These are phyloP conservation scores for Acrocephalus arundinaceus DNA, from an alignment of 2,113 vertebrate species.

Conservation along the genomic window DNA sequence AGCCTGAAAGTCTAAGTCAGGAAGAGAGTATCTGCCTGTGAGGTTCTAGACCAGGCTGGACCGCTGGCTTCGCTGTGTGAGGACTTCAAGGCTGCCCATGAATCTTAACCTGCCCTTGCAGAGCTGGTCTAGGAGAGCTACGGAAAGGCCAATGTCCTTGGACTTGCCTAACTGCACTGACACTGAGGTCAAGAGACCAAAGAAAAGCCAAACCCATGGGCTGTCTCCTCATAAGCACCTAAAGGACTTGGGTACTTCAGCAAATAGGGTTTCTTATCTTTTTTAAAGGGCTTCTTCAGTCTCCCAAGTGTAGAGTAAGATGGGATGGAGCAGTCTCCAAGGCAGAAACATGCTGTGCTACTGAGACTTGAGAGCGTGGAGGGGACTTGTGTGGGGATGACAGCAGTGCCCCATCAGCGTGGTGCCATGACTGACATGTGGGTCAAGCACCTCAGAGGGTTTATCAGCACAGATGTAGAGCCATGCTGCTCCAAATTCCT, in stretches of 20 bases:
- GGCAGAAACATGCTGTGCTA: not conserved
- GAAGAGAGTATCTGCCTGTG: accelerated
- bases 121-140: not conserved
- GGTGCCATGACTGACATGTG: not conserved
- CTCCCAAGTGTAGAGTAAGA: not conserved
- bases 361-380: not conserved
- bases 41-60: not conserved
- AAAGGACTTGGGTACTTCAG: not conserved
- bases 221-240: not conserved
- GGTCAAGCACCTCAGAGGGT: not conserved
- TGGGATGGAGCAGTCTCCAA: not conserved
- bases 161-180: not conserved
- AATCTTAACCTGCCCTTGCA: not conserved
- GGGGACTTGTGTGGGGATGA: not conserved
- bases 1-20: not conserved
- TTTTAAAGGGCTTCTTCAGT: not conserved
- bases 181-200: not conserved
- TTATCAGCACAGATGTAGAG: not conserved
- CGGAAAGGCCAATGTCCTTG: not conserved
- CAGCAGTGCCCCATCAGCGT: not conserved
- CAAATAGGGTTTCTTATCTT: not conserved
- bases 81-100: not conserved
- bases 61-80: not conserved
- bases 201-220: not conserved
- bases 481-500: not conserved